A percentile compares a stretch with the other conserved stretches of the same genome.
These are phyloP conservation scores for Desmodus rotundus DNA, from an alignment of 2,113 vertebrate species.

Conservation along the genomic window DNA sequence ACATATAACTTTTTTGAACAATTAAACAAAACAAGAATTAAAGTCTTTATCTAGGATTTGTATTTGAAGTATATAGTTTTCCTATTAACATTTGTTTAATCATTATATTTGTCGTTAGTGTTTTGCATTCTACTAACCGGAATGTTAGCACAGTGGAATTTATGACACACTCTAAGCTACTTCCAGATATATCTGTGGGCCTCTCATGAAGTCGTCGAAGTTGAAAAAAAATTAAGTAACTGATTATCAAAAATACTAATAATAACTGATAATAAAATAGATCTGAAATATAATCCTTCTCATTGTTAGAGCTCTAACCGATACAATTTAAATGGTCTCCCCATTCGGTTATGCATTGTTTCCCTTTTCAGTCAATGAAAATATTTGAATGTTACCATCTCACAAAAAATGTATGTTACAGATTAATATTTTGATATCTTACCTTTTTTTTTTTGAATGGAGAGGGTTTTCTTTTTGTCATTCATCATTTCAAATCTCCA, in stretches of 20 bases:
- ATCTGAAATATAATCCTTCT: background rate
- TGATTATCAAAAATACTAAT: background rate
- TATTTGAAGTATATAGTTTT: background rate
- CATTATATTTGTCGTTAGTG: background rate
- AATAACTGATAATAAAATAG: background rate
- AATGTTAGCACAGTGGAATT: background rate
- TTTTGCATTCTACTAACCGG: background rate
- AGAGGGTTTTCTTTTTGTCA: background rate
- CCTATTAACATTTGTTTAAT: background rate
- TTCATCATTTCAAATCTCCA: conserved; percentile 8
- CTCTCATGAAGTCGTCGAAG: background rate
- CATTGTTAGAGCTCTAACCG: background rate
- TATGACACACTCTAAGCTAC: background rate
- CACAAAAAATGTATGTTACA: background rate
- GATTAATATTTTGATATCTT: background rate
- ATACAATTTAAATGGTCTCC: background rate
- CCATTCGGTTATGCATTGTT: background rate
- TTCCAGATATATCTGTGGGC: background rate
- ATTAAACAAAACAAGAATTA: background rate
- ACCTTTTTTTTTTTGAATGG: background rate
- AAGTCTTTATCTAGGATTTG: background rate
- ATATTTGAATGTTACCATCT: background rate
- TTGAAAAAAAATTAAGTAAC: background rate
- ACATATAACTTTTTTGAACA: background rate
- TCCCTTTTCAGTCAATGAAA: background rate